Evolutionary conservation across 2,797 vertebrate genomes (phyloP), one percentile per base, ranked within the genome.

Genomic region (Chaunax sp.): DNA sequence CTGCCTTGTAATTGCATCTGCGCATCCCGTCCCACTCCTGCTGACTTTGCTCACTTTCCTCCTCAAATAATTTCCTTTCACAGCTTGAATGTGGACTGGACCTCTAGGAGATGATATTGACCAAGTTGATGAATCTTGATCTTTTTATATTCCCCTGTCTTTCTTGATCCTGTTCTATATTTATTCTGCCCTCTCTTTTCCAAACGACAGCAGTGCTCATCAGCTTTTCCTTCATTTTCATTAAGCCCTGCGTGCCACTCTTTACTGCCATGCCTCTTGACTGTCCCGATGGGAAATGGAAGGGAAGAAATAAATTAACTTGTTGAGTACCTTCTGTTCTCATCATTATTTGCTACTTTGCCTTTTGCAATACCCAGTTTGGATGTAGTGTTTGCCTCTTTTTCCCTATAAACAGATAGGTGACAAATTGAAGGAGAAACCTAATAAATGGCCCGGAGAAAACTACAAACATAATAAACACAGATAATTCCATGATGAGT

Each of bases 1-100:
- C 45, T 38, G n/a, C 33, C 69, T 82, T 89, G 90, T 91, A 87
- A 92, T 91, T 89, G 67, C 82, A 72, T 86, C 73, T 41, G n/a
- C 69, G 61, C 69, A 50, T 81, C 65, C 70, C 56, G 55, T 78
- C 71, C 64, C 50, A 58, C 72, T 69, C 66, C 63, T 55, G 58
- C 30, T 77, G 66, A 54, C 51, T 80, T 67, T 47, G 25, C 35
- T 76, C 53, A 59, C 47, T 45, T 72, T 57, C 26, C 25, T 43
- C 26, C 57, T 69, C 7, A 15, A 52, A 59, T 16, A 14, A 28
- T 54, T 49, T 22, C 35, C n/a, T 18, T 18, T 20, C 40, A 52
- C 38, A 5, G 22, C 28, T 20, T 18, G 37, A 55, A 28, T 57
- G 38, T 69, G 56, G 4, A 40, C 63, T 37, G 19, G 12, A 62